Conservation (phyloP, 1,140 invertebrate genomes). For the Megathymus violae region DNA sequence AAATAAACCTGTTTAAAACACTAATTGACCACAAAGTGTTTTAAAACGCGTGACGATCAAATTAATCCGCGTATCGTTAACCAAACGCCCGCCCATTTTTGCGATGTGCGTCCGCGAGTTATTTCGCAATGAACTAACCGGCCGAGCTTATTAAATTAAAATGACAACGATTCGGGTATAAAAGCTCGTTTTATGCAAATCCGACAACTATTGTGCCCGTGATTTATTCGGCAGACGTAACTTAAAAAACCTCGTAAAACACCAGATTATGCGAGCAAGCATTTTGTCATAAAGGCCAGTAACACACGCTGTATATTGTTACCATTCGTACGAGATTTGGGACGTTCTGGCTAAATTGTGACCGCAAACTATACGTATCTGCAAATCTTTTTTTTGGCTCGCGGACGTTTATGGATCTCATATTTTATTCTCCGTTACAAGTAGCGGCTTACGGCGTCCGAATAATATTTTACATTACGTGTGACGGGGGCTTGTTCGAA, state of each 20-base stretch:
- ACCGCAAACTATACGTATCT: constrained; percentile 49
- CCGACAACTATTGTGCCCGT: constrained; percentile 51
- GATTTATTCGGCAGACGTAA: constrained; percentile 59
- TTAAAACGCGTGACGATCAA: constrained; percentile 44
- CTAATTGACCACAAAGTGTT: constrained; percentile 41
- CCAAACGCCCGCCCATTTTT: constrained; percentile 40
- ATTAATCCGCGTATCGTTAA: constrained; percentile 51
- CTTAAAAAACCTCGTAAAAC: constrained; percentile 64
- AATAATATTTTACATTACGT: constrained; percentile 38
- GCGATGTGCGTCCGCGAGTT: constrained; percentile 27
- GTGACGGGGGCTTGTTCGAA: constrained; percentile 30
- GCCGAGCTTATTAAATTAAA: constrained; percentile 56
- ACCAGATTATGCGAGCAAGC: constrained; percentile 54
- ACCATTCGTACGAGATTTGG: constrained; percentile 44
- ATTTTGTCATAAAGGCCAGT: constrained; percentile 56
- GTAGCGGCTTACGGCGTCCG: constrained; percentile 38
- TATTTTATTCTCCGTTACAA: constrained; percentile 44
- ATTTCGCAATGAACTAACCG: constrained; percentile 51
- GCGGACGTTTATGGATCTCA: constrained; percentile 42
- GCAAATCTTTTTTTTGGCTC: constrained; percentile 44
- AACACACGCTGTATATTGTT: constrained; percentile 60
- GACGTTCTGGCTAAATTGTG: constrained; percentile 56
- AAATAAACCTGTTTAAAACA: constrained; percentile 29
- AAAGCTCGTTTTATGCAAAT: constrained; percentile 63
- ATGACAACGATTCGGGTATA: constrained; percentile 51